A percentile compares a stretch with the other conserved stretches of the same genome.
These are phyloP conservation scores for Archips crataeganus DNA, from an alignment of 2,888 invertebrate species.

Conservation along the genomic window DNA sequence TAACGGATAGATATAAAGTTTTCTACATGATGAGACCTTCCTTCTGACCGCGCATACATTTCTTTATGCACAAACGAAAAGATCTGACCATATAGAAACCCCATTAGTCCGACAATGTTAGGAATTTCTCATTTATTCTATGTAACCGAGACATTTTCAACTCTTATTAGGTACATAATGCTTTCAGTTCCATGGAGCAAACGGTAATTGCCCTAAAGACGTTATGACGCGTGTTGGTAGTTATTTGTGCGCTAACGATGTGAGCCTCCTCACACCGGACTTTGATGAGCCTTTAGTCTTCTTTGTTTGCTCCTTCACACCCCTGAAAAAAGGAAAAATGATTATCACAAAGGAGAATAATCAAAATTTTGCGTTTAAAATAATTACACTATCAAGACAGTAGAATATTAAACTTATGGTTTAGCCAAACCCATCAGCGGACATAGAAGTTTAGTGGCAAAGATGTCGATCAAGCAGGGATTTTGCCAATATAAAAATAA, in stretches of 20 bases:
- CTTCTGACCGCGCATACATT: not conserved
- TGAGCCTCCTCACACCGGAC: slow-evolving; percentile 74
- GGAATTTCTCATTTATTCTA: slow-evolving; percentile 14
- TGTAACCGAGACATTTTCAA: not conserved
- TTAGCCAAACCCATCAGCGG: not conserved
- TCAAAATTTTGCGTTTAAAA: not conserved
- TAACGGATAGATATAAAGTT: slow-evolving; percentile 20
- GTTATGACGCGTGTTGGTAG: slow-evolving; percentile 33
- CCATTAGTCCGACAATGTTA: slow-evolving; percentile 5
- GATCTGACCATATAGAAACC: not conserved
- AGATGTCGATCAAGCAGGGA: too few relatives aligned
- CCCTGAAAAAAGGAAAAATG: slow-evolving; percentile 62
- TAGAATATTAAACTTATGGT: not conserved
- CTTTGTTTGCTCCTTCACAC: slow-evolving; percentile 81
- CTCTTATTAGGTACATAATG: not conserved
- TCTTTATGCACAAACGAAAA: not conserved
- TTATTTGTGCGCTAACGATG: slow-evolving; percentile 80
- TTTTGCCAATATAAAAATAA: too few relatives aligned
- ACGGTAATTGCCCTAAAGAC: not conserved
- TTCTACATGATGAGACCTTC: not conserved
- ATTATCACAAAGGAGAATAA: not conserved
- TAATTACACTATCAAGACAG: not conserved
- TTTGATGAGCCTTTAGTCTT: slow-evolving; percentile 79
- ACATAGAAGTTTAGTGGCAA: too few relatives aligned
- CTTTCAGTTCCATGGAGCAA: not conserved